Percentiles rank a stretch among this genome's conserved stretches.
These are phyloP conservation scores for Limenitis camilla DNA, from an alignment of 2,888 invertebrate species.

Conservation along the genomic window DNA sequence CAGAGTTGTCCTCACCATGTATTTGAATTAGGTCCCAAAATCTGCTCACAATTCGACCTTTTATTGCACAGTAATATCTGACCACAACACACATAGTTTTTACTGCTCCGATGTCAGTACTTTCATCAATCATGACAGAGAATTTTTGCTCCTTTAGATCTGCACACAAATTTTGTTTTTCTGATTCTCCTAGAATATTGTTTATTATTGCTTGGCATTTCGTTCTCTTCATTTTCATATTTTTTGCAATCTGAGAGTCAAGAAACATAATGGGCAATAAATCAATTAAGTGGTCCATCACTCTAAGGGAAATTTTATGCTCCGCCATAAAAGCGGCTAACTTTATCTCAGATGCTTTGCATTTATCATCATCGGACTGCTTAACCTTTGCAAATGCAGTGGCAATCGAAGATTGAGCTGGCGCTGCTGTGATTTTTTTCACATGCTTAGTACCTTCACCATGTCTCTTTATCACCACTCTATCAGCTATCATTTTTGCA, in stretches of 20 bases:
- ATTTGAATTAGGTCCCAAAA: conserved; percentile 20
- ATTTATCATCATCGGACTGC: not conserved
- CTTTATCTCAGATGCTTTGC: not conserved
- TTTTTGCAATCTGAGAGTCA: not conserved
- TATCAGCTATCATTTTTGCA: not conserved
- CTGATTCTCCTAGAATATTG: not conserved
- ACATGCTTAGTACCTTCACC: not conserved
- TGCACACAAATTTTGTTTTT: not conserved
- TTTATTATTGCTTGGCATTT: not conserved
- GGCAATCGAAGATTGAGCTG: not conserved
- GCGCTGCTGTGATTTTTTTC: not conserved
- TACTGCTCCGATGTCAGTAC: conserved; percentile 9
- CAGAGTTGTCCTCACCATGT: too few relatives aligned
- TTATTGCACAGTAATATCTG: conserved; percentile 9
- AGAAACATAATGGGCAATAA: not conserved
- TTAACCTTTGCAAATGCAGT: not conserved
- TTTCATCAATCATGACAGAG: conserved; percentile 4
- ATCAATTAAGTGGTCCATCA: not conserved
- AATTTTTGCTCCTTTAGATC: not conserved
- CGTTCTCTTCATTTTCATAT: not conserved
- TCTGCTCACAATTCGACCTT: conserved; percentile 10
- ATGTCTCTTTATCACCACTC: not conserved
- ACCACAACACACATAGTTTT: conserved; percentile 19
- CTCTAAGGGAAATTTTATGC: conserved; percentile 1
- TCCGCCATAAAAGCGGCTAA: conserved; percentile 4